Evolutionary conservation across 2,797 vertebrate genomes (phyloP).

Genomic region (Merluccius polli): DNA sequence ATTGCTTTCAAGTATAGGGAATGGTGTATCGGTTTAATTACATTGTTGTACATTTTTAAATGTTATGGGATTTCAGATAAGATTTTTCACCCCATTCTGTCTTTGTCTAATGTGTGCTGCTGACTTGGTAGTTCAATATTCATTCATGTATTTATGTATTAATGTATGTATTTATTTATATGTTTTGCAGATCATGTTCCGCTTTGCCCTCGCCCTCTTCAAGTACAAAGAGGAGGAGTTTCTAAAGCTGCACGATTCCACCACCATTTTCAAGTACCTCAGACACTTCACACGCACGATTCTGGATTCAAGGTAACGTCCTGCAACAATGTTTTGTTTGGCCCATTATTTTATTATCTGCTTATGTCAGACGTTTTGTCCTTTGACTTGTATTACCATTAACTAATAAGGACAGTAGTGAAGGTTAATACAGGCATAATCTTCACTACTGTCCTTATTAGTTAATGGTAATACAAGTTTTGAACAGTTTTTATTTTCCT

Average conservation of each 20-base stretch:
- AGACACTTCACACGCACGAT: slow-evolving; percentile 89
- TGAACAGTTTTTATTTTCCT: background rate
- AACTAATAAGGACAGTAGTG: no score
- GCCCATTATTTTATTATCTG: background rate
- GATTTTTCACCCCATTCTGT: background rate
- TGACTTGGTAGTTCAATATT: background rate
- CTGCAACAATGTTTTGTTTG: background rate
- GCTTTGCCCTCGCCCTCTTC: slow-evolving; percentile 91
- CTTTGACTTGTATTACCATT: no score
- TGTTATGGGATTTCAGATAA: background rate
- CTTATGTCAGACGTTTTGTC: background rate
- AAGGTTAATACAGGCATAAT: no score
- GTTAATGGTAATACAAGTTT: background rate
- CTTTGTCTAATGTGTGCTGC: background rate
- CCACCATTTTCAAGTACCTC: slow-evolving; percentile 94
- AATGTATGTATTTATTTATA: slow-evolving; percentile 14
- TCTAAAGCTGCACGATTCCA: slow-evolving; percentile 87
- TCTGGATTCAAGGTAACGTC: slow-evolving; percentile 83
- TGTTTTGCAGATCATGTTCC: slow-evolving; percentile 87
- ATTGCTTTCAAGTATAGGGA: background rate
- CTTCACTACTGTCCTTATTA: background rate
- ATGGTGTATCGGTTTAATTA: no score
- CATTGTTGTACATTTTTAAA: background rate
- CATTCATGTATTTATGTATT: background rate
- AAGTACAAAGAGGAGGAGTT: slow-evolving; percentile 98